These are phyloP conservation scores for Leptatherina wallacei DNA, from an alignment of 2,797 vertebrate genomes.

Conservation along the genomic window DNA sequence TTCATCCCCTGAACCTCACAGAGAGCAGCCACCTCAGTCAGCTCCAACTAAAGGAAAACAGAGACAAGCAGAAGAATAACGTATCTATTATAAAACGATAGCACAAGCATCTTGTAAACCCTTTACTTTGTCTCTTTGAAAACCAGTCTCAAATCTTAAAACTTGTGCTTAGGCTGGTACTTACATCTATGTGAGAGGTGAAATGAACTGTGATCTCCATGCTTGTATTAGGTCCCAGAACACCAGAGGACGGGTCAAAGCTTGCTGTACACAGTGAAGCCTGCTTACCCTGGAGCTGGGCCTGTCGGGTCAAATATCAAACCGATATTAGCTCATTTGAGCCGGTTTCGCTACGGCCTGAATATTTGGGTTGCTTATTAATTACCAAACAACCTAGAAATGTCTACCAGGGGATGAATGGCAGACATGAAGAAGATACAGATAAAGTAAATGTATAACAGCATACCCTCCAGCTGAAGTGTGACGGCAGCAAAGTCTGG, in stretches of 20 bases:
- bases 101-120: neutral
- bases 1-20: constrained; percentile 89
- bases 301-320: constrained; percentile 44
- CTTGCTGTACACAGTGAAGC: constrained; percentile 76
- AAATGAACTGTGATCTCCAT: constrained; percentile 84
- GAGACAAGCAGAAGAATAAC: neutral
- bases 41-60: constrained; percentile 77
- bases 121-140: neutral
- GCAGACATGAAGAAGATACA: neutral
- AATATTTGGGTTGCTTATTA: neutral
- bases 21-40: constrained; percentile 82
- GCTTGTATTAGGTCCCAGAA: constrained; percentile 85
- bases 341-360: too few relatives aligned
- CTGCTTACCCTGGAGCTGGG: constrained; percentile 82
- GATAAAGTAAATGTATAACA: neutral
- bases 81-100: neutral
- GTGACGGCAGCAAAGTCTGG: constrained; percentile 87
- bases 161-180: constrained; percentile 28
- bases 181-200: constrained; percentile 79
- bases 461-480: constrained; percentile 86
- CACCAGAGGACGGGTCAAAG: constrained; percentile 82
- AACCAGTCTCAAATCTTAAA: neutral
- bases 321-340: neutral
- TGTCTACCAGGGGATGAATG: neutral
- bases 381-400: neutral